phyloP scores from a whole-genome alignment of 2,888 invertebrate genomes.

The Xanthorhoe designata region DNA sequence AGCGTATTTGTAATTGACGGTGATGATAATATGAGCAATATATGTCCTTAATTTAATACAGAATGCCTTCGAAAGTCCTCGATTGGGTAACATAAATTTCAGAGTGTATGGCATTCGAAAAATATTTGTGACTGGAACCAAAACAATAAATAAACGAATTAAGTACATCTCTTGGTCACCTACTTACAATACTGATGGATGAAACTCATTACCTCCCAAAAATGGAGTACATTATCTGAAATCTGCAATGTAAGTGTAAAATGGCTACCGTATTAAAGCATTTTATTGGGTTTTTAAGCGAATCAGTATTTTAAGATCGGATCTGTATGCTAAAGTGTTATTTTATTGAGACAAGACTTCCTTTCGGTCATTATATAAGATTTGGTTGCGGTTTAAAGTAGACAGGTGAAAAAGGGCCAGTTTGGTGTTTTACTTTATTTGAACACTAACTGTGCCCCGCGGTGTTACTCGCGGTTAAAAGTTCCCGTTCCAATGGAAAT shows the following conservation, averaged over 20 bases:
- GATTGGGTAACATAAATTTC: not conserved
- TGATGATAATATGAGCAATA: no score
- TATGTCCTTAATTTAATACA: not conserved
- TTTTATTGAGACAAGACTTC: slow-evolving; percentile 13
- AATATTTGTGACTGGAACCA: slow-evolving; percentile 1
- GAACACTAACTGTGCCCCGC: no score
- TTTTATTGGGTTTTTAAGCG: slow-evolving; percentile 30
- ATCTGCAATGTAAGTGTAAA: slow-evolving; percentile 32
- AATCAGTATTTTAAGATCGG: slow-evolving; percentile 17
- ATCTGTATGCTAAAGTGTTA: slow-evolving; percentile 11
- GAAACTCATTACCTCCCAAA: slow-evolving; percentile 23
- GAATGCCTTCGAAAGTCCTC: not conserved
- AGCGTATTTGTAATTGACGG: no score
- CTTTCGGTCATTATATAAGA: not conserved
- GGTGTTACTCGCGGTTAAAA: no score
- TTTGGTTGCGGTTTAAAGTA: not conserved
- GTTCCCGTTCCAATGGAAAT: no score
- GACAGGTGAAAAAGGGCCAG: not conserved
- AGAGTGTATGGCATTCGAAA: not conserved
- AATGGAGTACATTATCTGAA: slow-evolving; percentile 20
- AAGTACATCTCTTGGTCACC: slow-evolving; percentile 26
- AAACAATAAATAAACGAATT: slow-evolving; percentile 33
- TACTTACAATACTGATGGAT: slow-evolving; percentile 29
- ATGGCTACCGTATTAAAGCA: slow-evolving; percentile 32
- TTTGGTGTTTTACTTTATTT: not conserved